These are phyloP conservation scores for Morinoia aosen DNA, from an alignment of 2,888 invertebrate genomes.

Conservation along the genomic window DNA sequence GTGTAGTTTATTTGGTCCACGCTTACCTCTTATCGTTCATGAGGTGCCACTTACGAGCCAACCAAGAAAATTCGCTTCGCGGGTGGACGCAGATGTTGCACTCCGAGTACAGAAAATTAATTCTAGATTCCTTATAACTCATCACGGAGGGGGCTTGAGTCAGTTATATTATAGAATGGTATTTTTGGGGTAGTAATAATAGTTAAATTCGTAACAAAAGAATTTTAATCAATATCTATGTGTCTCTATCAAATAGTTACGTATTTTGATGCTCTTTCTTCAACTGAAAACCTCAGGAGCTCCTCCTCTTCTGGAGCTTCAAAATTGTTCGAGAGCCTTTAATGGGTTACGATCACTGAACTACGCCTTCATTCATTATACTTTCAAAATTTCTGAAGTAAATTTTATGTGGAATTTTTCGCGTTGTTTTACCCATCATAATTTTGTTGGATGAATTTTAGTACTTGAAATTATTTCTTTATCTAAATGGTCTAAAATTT, in stretches of 20 bases:
- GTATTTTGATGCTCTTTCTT: neutral
- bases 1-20: too few relatives aligned
- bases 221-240: too few relatives aligned
- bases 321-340: neutral
- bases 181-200: neutral
- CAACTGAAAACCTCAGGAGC: neutral
- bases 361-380: neutral
- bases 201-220: neutral
- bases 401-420: neutral
- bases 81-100: neutral
- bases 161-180: too few relatives aligned
- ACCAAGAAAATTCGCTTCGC: too few relatives aligned
- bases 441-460: too few relatives aligned
- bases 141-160: neutral
- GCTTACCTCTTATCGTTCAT: too few relatives aligned
- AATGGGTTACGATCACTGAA: neutral
- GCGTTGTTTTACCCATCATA: too few relatives aligned
- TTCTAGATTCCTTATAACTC: neutral
- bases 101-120: neutral
- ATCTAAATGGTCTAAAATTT: neutral
- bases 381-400: neutral
- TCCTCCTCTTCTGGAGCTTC: neutral
- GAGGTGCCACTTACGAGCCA: too few relatives aligned
- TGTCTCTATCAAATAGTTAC: too few relatives aligned
- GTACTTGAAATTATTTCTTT: too few relatives aligned